A percentile compares a stretch with the other conserved stretches of the same genome.
Conservation (phyloP, 2,113 vertebrate genomes). For the Syrrhaptes paradoxus region DNA sequence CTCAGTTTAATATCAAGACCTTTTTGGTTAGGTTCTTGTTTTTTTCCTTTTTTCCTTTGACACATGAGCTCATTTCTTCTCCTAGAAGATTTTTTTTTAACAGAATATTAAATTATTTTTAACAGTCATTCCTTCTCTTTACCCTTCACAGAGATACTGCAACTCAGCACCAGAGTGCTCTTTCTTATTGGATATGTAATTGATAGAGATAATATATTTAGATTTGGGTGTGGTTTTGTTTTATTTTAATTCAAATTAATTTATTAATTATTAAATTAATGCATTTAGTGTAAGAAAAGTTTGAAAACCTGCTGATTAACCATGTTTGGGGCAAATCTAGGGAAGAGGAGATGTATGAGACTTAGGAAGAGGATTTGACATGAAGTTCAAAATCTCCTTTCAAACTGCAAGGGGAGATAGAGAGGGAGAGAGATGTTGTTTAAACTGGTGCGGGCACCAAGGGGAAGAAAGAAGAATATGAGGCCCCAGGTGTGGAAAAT, state of each 20-base stretch:
- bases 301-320: slow-evolving; percentile 55
- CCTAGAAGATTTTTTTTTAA: background rate
- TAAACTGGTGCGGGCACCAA: background rate
- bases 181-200: slow-evolving; percentile 62
- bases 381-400: background rate
- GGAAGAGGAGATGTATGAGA: background rate
- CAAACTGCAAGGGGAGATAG: background rate
- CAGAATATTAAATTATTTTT: slow-evolving; percentile 53
- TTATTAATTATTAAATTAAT: too few relatives aligned
- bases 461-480: background rate
- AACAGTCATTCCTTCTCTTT: slow-evolving; percentile 5
- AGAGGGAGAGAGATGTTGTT: background rate
- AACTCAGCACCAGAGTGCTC: slow-evolving; percentile 31
- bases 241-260: background rate
- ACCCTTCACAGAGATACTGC: background rate
- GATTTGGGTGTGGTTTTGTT: background rate
- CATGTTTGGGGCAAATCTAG: slow-evolving; percentile 39
- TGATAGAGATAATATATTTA: slow-evolving; percentile 40
- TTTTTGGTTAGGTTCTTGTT: background rate
- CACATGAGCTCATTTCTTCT: background rate
- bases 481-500: background rate
- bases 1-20: background rate
- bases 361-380: slow-evolving; percentile 32
- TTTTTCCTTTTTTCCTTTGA: background rate
- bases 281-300: background rate